A percentile compares a stretch with the other conserved stretches of the same genome.
Conservation (phyloP, 2,888 invertebrate genomes). For the Ornithoptera priamus region DNA sequence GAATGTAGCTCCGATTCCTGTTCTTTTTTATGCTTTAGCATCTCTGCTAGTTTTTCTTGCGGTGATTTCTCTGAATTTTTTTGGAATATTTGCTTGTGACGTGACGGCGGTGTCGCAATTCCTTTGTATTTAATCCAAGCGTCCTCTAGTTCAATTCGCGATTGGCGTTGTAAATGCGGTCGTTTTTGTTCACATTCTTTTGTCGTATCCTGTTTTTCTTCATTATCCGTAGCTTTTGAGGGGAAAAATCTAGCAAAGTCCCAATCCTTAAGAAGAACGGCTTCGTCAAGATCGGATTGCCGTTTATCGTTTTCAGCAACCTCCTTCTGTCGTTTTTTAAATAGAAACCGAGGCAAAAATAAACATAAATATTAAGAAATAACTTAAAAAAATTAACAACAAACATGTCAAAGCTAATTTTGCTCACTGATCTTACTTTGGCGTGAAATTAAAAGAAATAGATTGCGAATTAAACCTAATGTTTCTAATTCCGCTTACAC, state of each 20-base stretch:
- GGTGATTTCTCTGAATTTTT: constrained; percentile 64
- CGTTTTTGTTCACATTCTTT: constrained; percentile 68
- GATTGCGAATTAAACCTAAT: not conserved
- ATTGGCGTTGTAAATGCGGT: constrained; percentile 67
- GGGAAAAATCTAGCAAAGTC: constrained; percentile 93
- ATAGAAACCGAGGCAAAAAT: constrained; percentile 68
- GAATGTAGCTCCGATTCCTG: constrained; percentile 87
- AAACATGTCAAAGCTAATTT: constrained; percentile 28
- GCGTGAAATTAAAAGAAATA: constrained; percentile 57
- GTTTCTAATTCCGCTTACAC: not conserved
- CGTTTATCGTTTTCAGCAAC: constrained; percentile 62
- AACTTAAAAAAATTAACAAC: constrained; percentile 30
- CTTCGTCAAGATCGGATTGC: constrained; percentile 85
- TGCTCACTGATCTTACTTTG: constrained; percentile 78
- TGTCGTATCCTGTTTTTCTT: constrained; percentile 57
- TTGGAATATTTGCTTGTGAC: constrained; percentile 63
- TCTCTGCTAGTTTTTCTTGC: constrained; percentile 71
- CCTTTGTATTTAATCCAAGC: constrained; percentile 71
- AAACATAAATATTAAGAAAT: constrained; percentile 59
- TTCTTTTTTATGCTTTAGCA: constrained; percentile 82
- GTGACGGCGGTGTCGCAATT: constrained; percentile 66
- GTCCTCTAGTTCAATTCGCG: constrained; percentile 72
- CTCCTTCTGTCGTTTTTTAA: constrained; percentile 69
- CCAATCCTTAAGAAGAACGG: constrained; percentile 91
- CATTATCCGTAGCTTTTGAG: constrained; percentile 62